Conservation (phyloP, 2,888 invertebrate genomes). For the Harpalus rubripes region DNA sequence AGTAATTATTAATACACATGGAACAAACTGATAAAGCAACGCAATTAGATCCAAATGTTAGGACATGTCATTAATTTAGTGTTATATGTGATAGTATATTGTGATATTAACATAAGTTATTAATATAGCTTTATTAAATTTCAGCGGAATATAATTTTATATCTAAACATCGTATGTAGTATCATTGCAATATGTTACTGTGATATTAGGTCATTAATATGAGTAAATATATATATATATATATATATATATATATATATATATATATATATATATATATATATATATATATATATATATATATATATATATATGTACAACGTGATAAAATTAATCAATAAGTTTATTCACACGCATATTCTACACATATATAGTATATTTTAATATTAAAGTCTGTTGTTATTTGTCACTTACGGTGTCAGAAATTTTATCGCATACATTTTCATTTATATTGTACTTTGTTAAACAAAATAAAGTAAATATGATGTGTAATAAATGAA, state of each 20-base stretch:
- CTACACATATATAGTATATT: not conserved
- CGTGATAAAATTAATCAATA: slow-evolving; percentile 36
- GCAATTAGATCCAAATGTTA: slow-evolving; percentile 41
- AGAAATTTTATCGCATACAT: not conserved
- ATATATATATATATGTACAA: too few species aligned
- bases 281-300: too few species aligned
- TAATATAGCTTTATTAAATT: slow-evolving; percentile 48
- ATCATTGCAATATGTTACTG: slow-evolving; percentile 28
- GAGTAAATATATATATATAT: slow-evolving; percentile 27
- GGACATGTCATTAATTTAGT: slow-evolving; percentile 30
- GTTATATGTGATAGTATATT: slow-evolving; percentile 26
- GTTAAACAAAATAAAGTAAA: not conserved
- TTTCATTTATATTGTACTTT: not conserved
- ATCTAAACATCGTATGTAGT: slow-evolving; percentile 35
- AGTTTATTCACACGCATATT: slow-evolving; percentile 13
- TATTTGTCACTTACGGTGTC: not conserved
- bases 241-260: too few species aligned
- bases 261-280: too few species aligned
- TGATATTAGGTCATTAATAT: slow-evolving; percentile 45
- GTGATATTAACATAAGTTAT: slow-evolving; percentile 22
- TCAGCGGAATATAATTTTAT: slow-evolving; percentile 33
- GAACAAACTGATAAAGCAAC: slow-evolving; percentile 15
- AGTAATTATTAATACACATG: slow-evolving; percentile 27
- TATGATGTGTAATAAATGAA: not conserved
- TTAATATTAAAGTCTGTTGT: not conserved